Evolutionary conservation across 2,113 vertebrate genomes (phyloP), one percentile per base, ranked within the genome.

Genomic region (Corythoichthys haematopterus): DNA sequence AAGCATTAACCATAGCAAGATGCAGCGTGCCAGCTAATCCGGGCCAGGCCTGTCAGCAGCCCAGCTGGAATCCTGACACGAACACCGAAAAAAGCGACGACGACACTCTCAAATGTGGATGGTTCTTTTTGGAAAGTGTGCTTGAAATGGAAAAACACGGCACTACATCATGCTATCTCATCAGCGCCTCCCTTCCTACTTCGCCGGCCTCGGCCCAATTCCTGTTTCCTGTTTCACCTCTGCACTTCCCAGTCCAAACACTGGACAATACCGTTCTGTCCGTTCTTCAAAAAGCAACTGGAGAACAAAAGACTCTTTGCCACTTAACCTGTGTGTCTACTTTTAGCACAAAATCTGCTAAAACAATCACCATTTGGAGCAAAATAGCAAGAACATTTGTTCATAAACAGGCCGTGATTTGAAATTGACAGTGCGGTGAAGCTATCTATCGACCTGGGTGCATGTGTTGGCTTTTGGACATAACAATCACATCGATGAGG

Each of bases 101-200:
- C 20, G 10, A 46, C 3, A 4, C 20, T 40, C 40, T 46, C 47
- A 50, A 40, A 66, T 3, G 7, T 10, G 38, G 11, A 46, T 13
- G 52, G 10, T 28, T 28, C 36, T 78, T 68, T 60, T 64, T 75
- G 74, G 64, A 75, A 62, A 76, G 59, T 33, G 61, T 56, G 43
- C 69, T 58, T 55, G 70, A 80, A 72, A 46, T 75, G 65, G 69
- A 53, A 78, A 75, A 68, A 75, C 70, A 56, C 40, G 69, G 65
- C 71, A 68, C 40, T 82, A 66, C 74, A 66, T 73, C 68, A 52
- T 51, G 82, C 81, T 84, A 80, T 86, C 80, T 88, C 87, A 88
- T 91, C 86, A 28, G 63, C 15, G 69, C 84, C 82, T 80, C 80
- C 84, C 83, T 88, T 92, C 91, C 91, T 91, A 90, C 90, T 91